A percentile compares a stretch with the other conserved stretches of the same genome.
Conservation (phyloP, 2,113 vertebrate genomes). For the Puma concolor region DNA sequence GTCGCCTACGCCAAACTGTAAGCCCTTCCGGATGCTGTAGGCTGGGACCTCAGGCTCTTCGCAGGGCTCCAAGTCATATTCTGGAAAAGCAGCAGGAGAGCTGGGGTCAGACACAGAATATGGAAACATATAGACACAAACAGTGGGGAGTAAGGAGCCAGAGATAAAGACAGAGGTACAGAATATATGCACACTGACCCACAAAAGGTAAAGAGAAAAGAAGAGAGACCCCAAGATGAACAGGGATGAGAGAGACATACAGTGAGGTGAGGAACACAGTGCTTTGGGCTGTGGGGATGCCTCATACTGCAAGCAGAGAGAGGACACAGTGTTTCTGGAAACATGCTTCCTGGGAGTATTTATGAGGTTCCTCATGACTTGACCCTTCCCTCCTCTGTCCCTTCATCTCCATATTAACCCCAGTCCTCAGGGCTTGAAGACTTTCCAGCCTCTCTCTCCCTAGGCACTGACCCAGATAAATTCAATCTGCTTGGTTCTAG, state of each 20-base stretch:
- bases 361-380: neutral
- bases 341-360: neutral
- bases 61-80: slow-evolving; percentile 97
- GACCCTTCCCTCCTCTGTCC: neutral
- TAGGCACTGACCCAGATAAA: neutral
- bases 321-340: neutral
- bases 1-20: slow-evolving; percentile 96
- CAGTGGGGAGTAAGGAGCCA: neutral
- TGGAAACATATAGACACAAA: too few relatives aligned
- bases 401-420: neutral
- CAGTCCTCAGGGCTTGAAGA: neutral
- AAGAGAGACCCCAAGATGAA: neutral
- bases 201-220: neutral
- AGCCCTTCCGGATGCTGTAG: slow-evolving; percentile 96
- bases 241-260: neutral
- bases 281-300: rapidly evolving
- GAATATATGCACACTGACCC: rapidly evolving
- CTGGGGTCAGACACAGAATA: neutral
- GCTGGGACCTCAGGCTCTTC: slow-evolving; percentile 96
- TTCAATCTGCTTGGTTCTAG: neutral
- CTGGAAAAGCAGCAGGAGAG: slow-evolving; percentile 76
- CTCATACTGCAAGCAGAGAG: rapidly evolving
- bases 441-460: neutral
- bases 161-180: neutral
- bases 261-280: neutral